phyloP scores from a whole-genome alignment of 2,888 invertebrate species.

The Lepidocyrtoides sp. region DNA sequence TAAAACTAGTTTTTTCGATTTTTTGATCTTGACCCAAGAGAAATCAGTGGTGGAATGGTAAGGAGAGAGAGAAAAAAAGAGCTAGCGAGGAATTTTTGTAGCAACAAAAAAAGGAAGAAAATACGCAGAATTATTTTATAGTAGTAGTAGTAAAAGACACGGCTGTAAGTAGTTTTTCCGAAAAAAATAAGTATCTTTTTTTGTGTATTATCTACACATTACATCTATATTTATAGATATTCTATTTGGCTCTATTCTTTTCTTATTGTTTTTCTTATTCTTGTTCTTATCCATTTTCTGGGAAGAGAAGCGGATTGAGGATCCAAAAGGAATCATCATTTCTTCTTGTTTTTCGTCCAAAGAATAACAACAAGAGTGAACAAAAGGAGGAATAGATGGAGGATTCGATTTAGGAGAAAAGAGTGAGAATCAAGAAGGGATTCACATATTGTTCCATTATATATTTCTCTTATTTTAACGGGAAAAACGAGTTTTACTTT shows the following conservation, averaged over 20 bases:
- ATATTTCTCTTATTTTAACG: slow-evolving; percentile 43
- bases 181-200: slow-evolving; percentile 57
- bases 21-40: slow-evolving; percentile 79
- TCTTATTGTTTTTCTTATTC: slow-evolving; percentile 15
- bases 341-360: slow-evolving; percentile 48
- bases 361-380: slow-evolving; percentile 23
- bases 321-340: slow-evolving; percentile 62
- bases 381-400: slow-evolving; percentile 76
- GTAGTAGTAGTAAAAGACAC: not conserved
- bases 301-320: not conserved
- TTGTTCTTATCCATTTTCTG: not conserved
- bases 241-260: not conserved
- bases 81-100: not conserved
- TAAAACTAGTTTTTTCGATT: slow-evolving; percentile 54
- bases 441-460: slow-evolving; percentile 82
- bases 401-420: slow-evolving; percentile 83
- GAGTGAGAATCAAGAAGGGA: slow-evolving; percentile 61
- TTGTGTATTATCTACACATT: slow-evolving; percentile 45
- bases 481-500: slow-evolving; percentile 76
- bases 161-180: slow-evolving; percentile 15
- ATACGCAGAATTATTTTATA: slow-evolving; percentile 43
- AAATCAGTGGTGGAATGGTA: slow-evolving; percentile 68
- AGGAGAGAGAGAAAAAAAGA: not conserved
- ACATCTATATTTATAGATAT: slow-evolving; percentile 49
- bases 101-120: slow-evolving; percentile 1